A percentile compares a stretch with the other conserved stretches of the same genome.
These are phyloP conservation scores for Tichodroma muraria DNA, from an alignment of 2,113 vertebrate genomes.

Conservation along the genomic window DNA sequence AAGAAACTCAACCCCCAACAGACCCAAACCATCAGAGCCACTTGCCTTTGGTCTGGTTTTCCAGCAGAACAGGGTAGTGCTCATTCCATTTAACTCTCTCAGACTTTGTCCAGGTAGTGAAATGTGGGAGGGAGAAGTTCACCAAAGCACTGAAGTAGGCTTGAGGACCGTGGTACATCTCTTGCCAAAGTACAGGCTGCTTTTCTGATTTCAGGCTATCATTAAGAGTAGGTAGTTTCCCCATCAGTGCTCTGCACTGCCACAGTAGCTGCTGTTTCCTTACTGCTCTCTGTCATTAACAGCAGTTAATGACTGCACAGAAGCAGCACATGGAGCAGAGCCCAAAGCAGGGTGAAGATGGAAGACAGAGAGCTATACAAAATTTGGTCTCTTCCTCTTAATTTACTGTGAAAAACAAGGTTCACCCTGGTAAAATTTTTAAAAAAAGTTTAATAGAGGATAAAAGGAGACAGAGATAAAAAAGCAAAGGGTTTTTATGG, in stretches of 20 bases:
- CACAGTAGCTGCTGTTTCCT: neutral
- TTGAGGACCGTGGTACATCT: neutral
- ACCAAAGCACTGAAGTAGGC: neutral
- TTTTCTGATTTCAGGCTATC: neutral
- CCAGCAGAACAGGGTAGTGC: neutral
- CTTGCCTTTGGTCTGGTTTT: neutral
- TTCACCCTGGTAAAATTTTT: too few species aligned
- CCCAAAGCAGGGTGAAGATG: neutral
- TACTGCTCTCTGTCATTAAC: neutral
- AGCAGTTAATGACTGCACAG: neutral
- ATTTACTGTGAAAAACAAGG: neutral
- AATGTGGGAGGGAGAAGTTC: neutral
- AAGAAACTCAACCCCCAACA: too few species aligned
- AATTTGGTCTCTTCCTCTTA: neutral
- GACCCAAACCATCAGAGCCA: neutral
- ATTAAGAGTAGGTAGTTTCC: neutral
- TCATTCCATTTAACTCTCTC: neutral
- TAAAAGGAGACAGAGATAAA: too few species aligned
- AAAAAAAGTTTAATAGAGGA: too few species aligned
- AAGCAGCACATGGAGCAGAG: neutral
- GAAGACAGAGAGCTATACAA: neutral
- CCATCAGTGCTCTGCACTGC: neutral
- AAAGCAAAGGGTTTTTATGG: too few species aligned
- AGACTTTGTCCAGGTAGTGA: neutral
- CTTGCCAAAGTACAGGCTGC: neutral